Evolutionary conservation across 2,113 vertebrate species (phyloP).

Genomic region (Callithrix jacchus): DNA sequence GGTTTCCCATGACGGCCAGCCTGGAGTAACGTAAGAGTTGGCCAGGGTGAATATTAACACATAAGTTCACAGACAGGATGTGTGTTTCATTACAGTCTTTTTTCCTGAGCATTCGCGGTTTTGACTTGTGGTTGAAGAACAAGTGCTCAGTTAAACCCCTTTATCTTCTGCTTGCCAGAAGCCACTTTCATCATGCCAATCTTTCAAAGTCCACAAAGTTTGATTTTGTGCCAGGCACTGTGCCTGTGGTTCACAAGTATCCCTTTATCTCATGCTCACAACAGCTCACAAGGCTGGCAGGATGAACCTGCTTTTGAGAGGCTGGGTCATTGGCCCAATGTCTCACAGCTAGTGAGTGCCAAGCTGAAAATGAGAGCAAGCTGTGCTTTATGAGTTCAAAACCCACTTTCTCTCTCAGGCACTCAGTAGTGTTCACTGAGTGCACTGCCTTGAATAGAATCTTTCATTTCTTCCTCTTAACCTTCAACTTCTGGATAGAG

Average conservation of each 20-base stretch:
- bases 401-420: not conserved
- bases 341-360: not conserved
- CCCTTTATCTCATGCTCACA: not conserved
- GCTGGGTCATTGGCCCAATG: not conserved
- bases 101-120: slow-evolving; percentile 24
- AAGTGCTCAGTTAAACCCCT: not conserved
- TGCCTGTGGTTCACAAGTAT: rapidly evolving
- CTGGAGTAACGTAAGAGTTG: not conserved
- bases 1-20: not conserved
- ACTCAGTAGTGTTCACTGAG: not conserved
- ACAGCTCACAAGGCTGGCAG: rapidly evolving
- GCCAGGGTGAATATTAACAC: not conserved
- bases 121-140: not conserved
- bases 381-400: not conserved
- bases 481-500: not conserved
- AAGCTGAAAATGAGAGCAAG: not conserved
- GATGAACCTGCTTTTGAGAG: not conserved
- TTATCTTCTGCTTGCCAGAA: not conserved
- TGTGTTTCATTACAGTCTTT: not conserved
- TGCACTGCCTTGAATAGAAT: not conserved
- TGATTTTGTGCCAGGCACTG: not conserved
- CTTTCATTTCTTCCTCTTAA: not conserved
- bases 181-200: not conserved
- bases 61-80: not conserved
- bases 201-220: not conserved